Base-by-base conservation (phyloP, 2,797 vertebrate genomes). In the Podarcis siculus region DNA sequence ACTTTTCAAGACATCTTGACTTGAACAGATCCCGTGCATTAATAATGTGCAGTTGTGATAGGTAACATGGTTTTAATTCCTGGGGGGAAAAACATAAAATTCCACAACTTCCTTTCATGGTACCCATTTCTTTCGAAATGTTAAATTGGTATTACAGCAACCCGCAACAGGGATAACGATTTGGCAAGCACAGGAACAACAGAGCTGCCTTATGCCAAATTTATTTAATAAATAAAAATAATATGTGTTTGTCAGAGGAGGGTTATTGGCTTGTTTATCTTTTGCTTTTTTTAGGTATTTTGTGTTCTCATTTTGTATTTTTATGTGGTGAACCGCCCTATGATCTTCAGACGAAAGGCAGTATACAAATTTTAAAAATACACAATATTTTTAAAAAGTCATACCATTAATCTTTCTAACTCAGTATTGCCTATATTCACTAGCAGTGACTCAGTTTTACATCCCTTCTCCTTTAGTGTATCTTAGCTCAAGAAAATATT, bases 21-120 rank as follows among this genome's bases (percentile, higher is more conserved):
- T 90, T 94, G 96, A 97, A 97, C 98, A 98, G 97, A 98, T 98
- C 98, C 97, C 97, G 97, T 96, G 90, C 94, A 96, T 97, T 97
- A 97, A 96, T 96, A 97, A 97, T 95, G 96, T 95, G 95, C 97
- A 97, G 97, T 97, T 97, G 97, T 96, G 96, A 97, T 95, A 97
- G 97, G 96, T 97, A 97, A 97, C 96, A 96, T 96, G 97, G 96
- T 96, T 97, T 97, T 90, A 96, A 95, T 97, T 97, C 96, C 94
- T 97, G 95, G 96, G 96, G 13, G 8, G 8, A 25, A 96, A 96
- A 97, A 97, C 95, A 97, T 97, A 95, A 97, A 97, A 97, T 97
- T 97, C 96, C 93, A 96, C 96, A 97, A 97, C 94, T 94, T 92
- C 92, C 95, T 97, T 97, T 96, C 95, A 97, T 93, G 95, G 95